These are phyloP conservation scores for Noctilio leporinus DNA, from an alignment of 2,113 vertebrate species.

Conservation along the genomic window DNA sequence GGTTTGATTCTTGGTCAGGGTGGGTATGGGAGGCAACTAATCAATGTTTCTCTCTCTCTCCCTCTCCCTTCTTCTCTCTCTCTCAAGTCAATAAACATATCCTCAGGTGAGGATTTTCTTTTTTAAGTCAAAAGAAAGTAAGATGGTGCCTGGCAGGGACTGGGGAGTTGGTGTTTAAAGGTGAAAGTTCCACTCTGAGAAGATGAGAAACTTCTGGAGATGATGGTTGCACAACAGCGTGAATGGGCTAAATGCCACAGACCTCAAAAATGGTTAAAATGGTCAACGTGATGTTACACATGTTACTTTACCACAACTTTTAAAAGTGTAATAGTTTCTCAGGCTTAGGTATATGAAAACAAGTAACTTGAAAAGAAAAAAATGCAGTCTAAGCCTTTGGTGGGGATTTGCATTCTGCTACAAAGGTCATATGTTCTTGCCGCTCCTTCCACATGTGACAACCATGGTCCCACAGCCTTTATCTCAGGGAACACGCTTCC, in stretches of 20 bases:
- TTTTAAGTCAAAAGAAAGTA: neutral
- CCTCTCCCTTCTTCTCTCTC: no score
- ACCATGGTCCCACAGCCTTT: rapidly evolving
- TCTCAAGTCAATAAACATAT: no score
- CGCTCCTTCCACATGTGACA: neutral
- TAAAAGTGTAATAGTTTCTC: neutral
- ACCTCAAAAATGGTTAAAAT: neutral
- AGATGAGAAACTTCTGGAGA: neutral
- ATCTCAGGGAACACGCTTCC: rapidly evolving
- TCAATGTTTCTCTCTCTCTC: no score
- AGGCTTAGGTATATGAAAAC: neutral
- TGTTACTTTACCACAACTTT: neutral
- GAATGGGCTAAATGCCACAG: neutral
- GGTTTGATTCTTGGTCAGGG: no score
- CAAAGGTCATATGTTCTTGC: neutral
- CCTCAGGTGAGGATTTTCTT: no score
- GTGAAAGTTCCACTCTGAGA: no score
- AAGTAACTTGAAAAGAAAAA: neutral
- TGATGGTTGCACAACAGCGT: neutral
- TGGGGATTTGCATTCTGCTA: neutral
- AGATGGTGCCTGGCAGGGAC: neutral
- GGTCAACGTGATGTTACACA: no score
- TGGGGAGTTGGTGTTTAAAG: neutral
- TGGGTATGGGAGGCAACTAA: no score
- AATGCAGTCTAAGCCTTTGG: rapidly evolving